phyloP scores from a whole-genome alignment of 2,113 vertebrate species.

The Cyprinodon brontotheroides region DNA sequence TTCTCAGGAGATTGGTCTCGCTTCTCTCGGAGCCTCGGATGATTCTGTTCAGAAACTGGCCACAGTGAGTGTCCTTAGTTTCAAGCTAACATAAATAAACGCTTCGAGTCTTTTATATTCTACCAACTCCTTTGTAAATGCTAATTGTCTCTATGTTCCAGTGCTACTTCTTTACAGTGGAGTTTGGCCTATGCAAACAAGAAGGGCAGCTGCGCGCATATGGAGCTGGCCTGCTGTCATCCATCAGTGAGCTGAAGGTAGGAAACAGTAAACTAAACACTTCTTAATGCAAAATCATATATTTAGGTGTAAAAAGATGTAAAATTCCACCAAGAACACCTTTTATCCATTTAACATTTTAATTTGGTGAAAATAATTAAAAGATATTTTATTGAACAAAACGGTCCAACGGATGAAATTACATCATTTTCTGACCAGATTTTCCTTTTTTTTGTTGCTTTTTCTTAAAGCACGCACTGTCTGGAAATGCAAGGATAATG shows the following conservation, averaged over 20 bases:
- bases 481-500: constrained; percentile 88
- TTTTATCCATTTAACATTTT: background rate
- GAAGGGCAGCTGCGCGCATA: constrained; percentile 93
- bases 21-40: constrained; percentile 95
- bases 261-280: constrained; percentile 16
- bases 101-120: background rate
- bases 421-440: background rate
- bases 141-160: constrained; percentile 58
- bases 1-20: constrained; percentile 97
- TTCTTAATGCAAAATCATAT: background rate
- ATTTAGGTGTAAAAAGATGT: background rate
- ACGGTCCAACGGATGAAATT: background rate
- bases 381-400: background rate
- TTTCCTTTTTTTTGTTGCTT: background rate
- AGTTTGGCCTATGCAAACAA: constrained; percentile 97
- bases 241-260: constrained; percentile 96
- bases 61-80: constrained; percentile 82
- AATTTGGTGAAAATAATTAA: background rate
- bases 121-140: background rate
- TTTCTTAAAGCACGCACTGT: constrained; percentile 86
- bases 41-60: constrained; percentile 95
- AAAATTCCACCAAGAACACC: background rate
- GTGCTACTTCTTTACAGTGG: constrained; percentile 99
- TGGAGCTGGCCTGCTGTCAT: constrained; percentile 95
- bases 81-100: background rate